These are phyloP conservation scores for Elaphurus davidianus DNA, from an alignment of 2,113 vertebrate genomes.

Conservation along the genomic window DNA sequence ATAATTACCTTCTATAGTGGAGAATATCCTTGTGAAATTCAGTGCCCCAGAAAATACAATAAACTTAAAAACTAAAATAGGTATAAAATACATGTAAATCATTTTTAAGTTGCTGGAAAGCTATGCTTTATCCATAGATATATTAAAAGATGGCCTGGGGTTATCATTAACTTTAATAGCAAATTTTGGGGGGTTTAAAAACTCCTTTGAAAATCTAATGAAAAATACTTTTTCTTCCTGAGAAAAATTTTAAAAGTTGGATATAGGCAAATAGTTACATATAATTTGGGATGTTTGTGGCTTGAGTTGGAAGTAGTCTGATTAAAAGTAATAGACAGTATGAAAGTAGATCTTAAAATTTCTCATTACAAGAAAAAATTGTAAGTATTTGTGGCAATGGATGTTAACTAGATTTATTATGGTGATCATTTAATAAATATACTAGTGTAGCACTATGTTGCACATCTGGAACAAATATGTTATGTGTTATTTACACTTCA, in stretches of 20 bases:
- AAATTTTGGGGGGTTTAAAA: not conserved
- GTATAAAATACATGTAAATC: not conserved
- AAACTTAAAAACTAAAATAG: not conserved
- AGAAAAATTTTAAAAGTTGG: not conserved
- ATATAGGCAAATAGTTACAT: not conserved
- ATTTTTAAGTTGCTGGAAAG: not conserved
- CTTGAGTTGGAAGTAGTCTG: not conserved
- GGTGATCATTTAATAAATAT: not conserved
- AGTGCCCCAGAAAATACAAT: not conserved
- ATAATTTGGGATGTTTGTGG: not conserved
- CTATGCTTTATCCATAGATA: not conserved
- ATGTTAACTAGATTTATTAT: not conserved
- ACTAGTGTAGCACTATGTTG: not conserved
- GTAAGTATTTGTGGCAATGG: not conserved
- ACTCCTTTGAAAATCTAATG: not conserved
- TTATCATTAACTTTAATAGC: not conserved
- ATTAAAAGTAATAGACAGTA: not conserved
- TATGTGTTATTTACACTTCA: not conserved
- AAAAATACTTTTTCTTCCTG: not conserved
- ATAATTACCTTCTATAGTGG: not conserved
- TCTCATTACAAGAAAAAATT: not conserved
- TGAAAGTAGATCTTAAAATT: not conserved
- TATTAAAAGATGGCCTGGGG: not conserved
- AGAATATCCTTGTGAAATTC: not conserved
- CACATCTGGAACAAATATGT: not conserved